Evolutionary conservation across 2,888 invertebrate genomes (phyloP).

Genomic region (Lissonota sp.): DNA sequence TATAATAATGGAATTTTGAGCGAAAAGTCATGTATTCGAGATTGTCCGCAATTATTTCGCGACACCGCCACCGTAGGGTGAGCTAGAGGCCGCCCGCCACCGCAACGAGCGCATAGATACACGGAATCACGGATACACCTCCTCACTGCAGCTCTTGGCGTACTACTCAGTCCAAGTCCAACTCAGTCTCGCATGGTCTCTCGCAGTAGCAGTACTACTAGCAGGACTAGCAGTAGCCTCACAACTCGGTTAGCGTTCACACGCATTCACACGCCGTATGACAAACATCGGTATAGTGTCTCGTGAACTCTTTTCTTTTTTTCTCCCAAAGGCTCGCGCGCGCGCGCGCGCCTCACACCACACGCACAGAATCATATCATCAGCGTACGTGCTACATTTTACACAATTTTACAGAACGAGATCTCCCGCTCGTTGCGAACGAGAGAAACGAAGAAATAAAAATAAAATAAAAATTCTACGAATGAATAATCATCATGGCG

Average conservation of each 20-base stretch:
- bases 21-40: slow-evolving; percentile 3
- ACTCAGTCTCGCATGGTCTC: too few relatives aligned
- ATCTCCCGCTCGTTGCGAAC: slow-evolving; percentile 22
- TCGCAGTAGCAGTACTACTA: too few relatives aligned
- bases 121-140: too few relatives aligned
- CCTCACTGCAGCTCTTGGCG: too few relatives aligned
- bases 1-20: too few relatives aligned
- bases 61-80: slow-evolving; percentile 10
- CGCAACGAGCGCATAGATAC: slow-evolving; percentile 11
- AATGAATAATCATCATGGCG: slow-evolving; percentile 72
- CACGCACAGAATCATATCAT: background rate
- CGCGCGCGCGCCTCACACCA: too few relatives aligned
- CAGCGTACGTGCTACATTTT: too few relatives aligned
- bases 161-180: too few relatives aligned
- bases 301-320: too few relatives aligned
- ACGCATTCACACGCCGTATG: slow-evolving; percentile 67
- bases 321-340: too few relatives aligned
- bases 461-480: slow-evolving; percentile 8
- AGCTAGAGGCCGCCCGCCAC: background rate
- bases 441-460: slow-evolving; percentile 9
- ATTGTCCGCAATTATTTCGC: slow-evolving; percentile 41
- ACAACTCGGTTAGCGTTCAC: background rate
- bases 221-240: too few relatives aligned
- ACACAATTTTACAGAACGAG: slow-evolving; percentile 3
- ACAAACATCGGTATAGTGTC: slow-evolving; percentile 40